Base-by-base conservation (phyloP, 2,888 invertebrate species). In the Leptopterna dolabrata region DNA sequence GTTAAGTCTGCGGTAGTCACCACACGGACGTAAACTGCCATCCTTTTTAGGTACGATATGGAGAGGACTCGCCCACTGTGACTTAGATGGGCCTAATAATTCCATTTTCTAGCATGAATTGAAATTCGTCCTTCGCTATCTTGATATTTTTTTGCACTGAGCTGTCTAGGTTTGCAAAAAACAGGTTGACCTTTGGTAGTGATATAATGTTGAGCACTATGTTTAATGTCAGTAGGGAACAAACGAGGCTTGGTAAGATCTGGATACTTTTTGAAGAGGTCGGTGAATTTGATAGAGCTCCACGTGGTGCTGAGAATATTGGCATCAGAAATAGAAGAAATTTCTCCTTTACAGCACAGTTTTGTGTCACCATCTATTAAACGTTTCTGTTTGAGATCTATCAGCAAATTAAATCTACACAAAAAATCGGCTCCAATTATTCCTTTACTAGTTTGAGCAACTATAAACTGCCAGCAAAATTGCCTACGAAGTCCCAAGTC, bases 21-120 rank as follows among this genome's bases (percentile, higher is more conserved):
- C 92, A 83, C 92, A 91, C 0, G 91, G 90, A 55, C 91, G 80
- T 90, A 91, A 92, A 19, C 45, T 71, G 91, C 91, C 78, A 41
- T 78, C 78, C 41, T 29, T 29, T 78, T 78, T 78, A 14, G 30
- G n/a, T 14, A 43, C 78, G 6, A 78, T 41, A 36, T 78, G 78
- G 4, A 73, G 24, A 14, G 73, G 73, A 19, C 73, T 73, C 16
- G 73, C 24, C 73, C 73, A 73, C 24, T 73, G 73, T 19, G 16
- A 91, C 4, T 90, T 91, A 0, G 92, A 92, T 0, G n/a, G 91
- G 92, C 3, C 92, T 92, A 92, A 14, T 92, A 92, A 0, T 92
- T 92, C 30, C 90, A 88, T 30, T 92, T 90, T 7, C 88, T 4
- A 36, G 36, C 91, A 92, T 91, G 0, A 73, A 3, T 1, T 88